Base-by-base conservation (phyloP, 2,113 vertebrate species). In the Pholis gunnellus region DNA sequence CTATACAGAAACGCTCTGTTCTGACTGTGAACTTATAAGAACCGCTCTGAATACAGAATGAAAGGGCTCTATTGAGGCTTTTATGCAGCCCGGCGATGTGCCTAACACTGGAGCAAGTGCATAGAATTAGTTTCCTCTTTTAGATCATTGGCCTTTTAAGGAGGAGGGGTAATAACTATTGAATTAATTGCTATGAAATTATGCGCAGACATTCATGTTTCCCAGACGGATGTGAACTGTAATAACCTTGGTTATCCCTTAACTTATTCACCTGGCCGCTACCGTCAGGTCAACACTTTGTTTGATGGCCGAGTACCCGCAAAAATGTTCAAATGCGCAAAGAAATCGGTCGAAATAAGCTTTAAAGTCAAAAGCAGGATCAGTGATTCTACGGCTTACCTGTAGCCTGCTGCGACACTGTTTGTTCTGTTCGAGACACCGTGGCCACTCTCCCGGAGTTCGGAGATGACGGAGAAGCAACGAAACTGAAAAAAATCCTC, bases 41-140 rank as follows among this genome's bases (percentile, higher is more conserved):
- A 87, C 74, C 57, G 69, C 57, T 83, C 57, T 83, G 73, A 83
- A 68, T 75, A 25, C 44, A 46, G 57, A 87, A 84, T 74, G 64
- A 84, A 81, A 78, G 72, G 40, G 34, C 6, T 72, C 69, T 60
- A 66, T 75, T 76, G 46, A 57, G 68, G n/a, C 73, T 79, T 80
- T 89, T 64, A 60, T 72, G 40, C 54, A 64, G 60, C 44, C 40
- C 14, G 29, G 44, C 46, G 71, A 75, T 54, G 61, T 59, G 38
- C 48, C 50, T 44, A 3, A 48, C 36, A 65, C 56, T 34, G 60
- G 36, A 75, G 70, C n/a, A 31, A 60, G 40, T 71, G 59, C 67
- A 31, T 18, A 69, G 67, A 71, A 68, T 84, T 25, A 74, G 54
- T 73, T 78, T 70, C 27, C 40, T 57, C 20, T 79, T 79, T 40